Evolutionary conservation across 1,140 invertebrate genomes (phyloP).

Genomic region (Drosophila aff.): DNA sequence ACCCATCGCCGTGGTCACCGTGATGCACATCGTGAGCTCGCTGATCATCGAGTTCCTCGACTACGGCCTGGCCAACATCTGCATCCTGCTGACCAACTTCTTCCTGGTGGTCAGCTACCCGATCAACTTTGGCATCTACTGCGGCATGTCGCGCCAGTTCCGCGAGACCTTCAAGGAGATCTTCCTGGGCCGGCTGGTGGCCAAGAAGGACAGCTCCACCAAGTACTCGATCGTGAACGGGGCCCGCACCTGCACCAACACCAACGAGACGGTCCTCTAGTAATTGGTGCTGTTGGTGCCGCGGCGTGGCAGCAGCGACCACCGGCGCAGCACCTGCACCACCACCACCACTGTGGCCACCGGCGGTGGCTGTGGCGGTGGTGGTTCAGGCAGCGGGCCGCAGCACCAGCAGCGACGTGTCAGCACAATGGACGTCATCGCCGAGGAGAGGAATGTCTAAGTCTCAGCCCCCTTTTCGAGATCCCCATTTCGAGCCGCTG

Average conservation of each 20-base stretch:
- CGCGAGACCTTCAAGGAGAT: conserved; percentile 96
- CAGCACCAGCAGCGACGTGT: conserved; percentile 64
- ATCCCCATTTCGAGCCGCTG: too few species aligned
- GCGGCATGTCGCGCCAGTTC: conserved; percentile 97
- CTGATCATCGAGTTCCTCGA: conserved; percentile 90
- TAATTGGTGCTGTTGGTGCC: conserved; percentile 84
- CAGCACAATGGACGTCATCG: conserved; percentile 71
- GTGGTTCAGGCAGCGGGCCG: conserved; percentile 14
- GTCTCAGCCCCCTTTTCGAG: not conserved
- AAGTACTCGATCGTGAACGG: conserved; percentile 92
- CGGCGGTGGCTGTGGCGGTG: not conserved
- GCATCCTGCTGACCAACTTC: conserved; percentile 95
- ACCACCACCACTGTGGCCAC: conserved; percentile 1
- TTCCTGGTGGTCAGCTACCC: conserved; percentile 96
- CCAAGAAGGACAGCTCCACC: conserved; percentile 89
- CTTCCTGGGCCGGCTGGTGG: conserved; percentile 89
- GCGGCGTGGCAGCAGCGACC: conserved; percentile 71
- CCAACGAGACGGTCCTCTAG: conserved; percentile 93
- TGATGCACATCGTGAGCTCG: conserved; percentile 93
- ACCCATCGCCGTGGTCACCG: conserved; percentile 94
- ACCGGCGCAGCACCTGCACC: conserved; percentile 51
- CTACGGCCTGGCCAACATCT: conserved; percentile 92
- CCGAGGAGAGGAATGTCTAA: conserved; percentile 70
- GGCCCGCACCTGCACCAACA: conserved; percentile 92
- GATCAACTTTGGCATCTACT: conserved; percentile 98